Evolutionary conservation across 2,888 invertebrate species (phyloP).

Genomic region (Rhodophaea formosa): DNA sequence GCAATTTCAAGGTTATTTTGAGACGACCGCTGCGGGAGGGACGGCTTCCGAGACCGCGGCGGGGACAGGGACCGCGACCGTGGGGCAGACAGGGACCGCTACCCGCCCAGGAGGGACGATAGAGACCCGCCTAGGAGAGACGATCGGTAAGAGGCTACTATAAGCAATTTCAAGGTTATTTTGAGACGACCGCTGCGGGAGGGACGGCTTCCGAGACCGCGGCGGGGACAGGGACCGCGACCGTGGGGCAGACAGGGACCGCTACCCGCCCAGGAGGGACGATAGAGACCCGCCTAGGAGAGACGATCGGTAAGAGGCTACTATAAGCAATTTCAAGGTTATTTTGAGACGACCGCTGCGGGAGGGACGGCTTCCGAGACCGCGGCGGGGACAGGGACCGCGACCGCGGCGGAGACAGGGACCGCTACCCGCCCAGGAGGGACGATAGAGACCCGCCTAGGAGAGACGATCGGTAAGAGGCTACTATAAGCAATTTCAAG

Average conservation of each 20-base stretch:
- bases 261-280: conserved; percentile 42
- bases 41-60: conserved; percentile 34
- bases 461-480: conserved; percentile 51
- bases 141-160: conserved; percentile 36
- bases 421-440: conserved; percentile 41
- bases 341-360: conserved; percentile 30
- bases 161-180: too few species aligned
- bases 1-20: too few species aligned
- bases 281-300: conserved; percentile 59
- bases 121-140: conserved; percentile 59
- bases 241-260: conserved; percentile 35
- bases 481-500: too few species aligned
- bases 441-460: conserved; percentile 58
- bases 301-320: conserved; percentile 43
- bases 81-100: conserved; percentile 39
- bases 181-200: conserved; percentile 36
- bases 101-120: conserved; percentile 46
- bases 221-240: conserved; percentile 43
- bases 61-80: conserved; percentile 41
- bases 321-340: too few species aligned
- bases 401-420: conserved; percentile 35
- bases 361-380: too few species aligned
- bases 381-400: too few species aligned
- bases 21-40: conserved; percentile 40
- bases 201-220: conserved; percentile 36